Conservation (phyloP, 1,140 invertebrate species). For the Euura lappo region DNA sequence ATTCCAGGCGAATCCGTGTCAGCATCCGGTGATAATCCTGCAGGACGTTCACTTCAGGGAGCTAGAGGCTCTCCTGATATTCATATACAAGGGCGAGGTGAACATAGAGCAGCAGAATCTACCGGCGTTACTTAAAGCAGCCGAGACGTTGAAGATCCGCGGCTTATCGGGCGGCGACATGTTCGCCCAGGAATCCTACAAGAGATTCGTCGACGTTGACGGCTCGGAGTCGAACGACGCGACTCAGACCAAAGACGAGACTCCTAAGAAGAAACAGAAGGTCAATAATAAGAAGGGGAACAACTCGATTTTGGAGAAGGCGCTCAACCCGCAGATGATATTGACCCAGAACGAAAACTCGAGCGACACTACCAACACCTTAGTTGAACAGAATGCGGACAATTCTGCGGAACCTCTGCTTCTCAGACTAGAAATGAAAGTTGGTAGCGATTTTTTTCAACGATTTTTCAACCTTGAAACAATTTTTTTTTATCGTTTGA, state of each 20-base stretch:
- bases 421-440: constrained; percentile 53
- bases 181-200: constrained; percentile 52
- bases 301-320: constrained; percentile 49
- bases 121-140: constrained; percentile 67
- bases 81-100: constrained; percentile 73
- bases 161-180: constrained; percentile 64
- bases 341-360: constrained; percentile 30
- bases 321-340: constrained; percentile 39
- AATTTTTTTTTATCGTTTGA: constrained; percentile 9
- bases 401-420: constrained; percentile 42
- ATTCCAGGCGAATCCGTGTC: constrained; percentile 69
- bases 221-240: constrained; percentile 34
- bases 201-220: constrained; percentile 43
- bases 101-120: constrained; percentile 72
- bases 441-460: constrained; percentile 25
- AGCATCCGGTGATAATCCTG: constrained; percentile 72
- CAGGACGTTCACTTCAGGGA: constrained; percentile 70
- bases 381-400: constrained; percentile 43
- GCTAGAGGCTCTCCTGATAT: constrained; percentile 66
- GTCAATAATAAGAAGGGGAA: constrained; percentile 32
- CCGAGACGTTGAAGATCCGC: constrained; percentile 68
- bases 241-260: constrained; percentile 28
- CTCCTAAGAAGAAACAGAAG: constrained; percentile 49
- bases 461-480: not conserved
- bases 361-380: constrained; percentile 24